A percentile compares a stretch with the other conserved stretches of the same genome.
Evolutionary conservation across 2,888 invertebrate species (phyloP).

Genomic region (Tortricodes alternella): DNA sequence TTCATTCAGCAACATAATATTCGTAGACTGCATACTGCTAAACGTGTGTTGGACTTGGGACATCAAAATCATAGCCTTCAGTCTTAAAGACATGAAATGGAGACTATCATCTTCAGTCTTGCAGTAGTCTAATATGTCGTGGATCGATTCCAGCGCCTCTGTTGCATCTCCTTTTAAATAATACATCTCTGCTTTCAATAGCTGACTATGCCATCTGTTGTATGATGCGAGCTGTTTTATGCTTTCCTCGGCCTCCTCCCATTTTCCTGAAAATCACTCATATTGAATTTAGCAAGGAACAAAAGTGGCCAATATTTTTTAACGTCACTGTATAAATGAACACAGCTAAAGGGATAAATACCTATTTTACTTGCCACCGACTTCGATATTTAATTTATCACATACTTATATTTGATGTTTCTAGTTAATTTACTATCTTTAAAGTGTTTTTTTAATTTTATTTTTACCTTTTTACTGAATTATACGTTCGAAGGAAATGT

Average conservation of each 20-base stretch:
- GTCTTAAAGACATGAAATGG: conserved; percentile 79
- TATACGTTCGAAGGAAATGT: too few relatives aligned
- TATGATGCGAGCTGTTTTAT: conserved; percentile 86
- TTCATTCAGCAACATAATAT: conserved; percentile 84
- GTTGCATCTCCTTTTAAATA: conserved; percentile 78
- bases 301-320: too few relatives aligned
- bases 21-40: conserved; percentile 78
- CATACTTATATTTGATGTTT: too few relatives aligned
- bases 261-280: conserved; percentile 81
- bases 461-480: too few relatives aligned
- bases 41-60: conserved; percentile 85
- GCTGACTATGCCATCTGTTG: conserved; percentile 85
- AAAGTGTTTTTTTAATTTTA: too few relatives aligned
- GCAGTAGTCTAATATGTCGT: conserved; percentile 78
- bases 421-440: too few relatives aligned
- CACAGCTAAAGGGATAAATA: too few relatives aligned
- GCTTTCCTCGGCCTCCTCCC: conserved; percentile 87
- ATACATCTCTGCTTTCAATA: conserved; percentile 81
- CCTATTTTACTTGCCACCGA: too few relatives aligned
- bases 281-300: too few relatives aligned
- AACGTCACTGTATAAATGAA: too few relatives aligned
- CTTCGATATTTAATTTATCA: too few relatives aligned
- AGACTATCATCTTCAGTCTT: conserved; percentile 78
- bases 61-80: conserved; percentile 87
- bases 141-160: conserved; percentile 71